phyloP scores from a whole-genome alignment of 2,888 invertebrate genomes.

The Patella pellucida region DNA sequence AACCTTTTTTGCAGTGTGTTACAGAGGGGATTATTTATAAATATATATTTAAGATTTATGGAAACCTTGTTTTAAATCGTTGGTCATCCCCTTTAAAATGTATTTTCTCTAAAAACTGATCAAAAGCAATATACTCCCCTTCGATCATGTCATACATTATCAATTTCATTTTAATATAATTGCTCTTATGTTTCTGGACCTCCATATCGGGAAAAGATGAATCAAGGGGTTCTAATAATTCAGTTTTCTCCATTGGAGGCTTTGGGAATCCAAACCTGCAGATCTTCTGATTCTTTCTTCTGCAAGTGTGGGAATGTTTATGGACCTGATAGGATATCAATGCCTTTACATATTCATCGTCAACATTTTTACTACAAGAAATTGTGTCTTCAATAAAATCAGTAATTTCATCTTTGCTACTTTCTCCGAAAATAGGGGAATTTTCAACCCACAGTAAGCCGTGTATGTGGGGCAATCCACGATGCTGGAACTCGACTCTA shows the following conservation, averaged over 20 bases:
- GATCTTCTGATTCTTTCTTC: constrained; percentile 28
- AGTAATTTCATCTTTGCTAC: constrained; percentile 28
- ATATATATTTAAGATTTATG: too few species aligned
- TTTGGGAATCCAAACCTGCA: constrained; percentile 33
- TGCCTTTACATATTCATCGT: constrained; percentile 25
- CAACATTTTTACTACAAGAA: constrained; percentile 31
- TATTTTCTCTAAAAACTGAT: not conserved
- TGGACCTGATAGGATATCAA: constrained; percentile 29
- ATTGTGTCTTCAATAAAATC: constrained; percentile 31
- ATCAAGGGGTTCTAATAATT: constrained; percentile 5
- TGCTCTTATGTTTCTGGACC: not conserved
- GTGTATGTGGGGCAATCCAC: constrained; percentile 48
- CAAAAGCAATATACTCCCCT: not conserved
- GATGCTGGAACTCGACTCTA: constrained; percentile 45
- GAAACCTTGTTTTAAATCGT: too few species aligned
- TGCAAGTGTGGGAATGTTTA: constrained; percentile 32
- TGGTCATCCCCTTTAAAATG: constrained; percentile 3
- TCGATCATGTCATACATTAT: not conserved
- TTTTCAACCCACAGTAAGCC: constrained; percentile 40
- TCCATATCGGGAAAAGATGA: not conserved
- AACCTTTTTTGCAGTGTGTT: too few species aligned
- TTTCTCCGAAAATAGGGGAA: constrained; percentile 35
- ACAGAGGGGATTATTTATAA: too few species aligned
- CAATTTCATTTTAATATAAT: not conserved
- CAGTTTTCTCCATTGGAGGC: constrained; percentile 13